phyloP scores from a whole-genome alignment of 1,140 invertebrate species.

The Papilio xuthus region DNA sequence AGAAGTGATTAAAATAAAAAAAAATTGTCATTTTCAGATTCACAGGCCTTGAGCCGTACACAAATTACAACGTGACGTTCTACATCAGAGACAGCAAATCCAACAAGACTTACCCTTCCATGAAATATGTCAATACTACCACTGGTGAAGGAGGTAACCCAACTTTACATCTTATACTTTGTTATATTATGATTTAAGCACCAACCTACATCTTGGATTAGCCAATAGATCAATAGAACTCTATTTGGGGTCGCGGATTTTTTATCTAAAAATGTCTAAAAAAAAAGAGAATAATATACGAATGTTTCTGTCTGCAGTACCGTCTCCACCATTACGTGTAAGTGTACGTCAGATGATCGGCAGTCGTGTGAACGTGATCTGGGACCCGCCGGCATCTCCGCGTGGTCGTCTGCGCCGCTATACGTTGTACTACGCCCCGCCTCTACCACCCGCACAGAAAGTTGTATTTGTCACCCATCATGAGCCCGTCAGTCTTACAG shows the following conservation, averaged over 20 bases:
- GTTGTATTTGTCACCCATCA: conserved; percentile 48
- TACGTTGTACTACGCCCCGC: conserved; percentile 84
- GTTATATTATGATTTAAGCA: too few species aligned
- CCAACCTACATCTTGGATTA: too few species aligned
- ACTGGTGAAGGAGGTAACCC: conserved; percentile 87
- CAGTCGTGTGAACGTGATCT: conserved; percentile 84
- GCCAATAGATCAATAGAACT: too few species aligned
- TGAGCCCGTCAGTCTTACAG: conserved; percentile 79
- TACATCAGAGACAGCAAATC: conserved; percentile 84
- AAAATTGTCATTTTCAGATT: conserved; percentile 80
- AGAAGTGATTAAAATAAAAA: background rate
- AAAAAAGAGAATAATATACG: too few species aligned
- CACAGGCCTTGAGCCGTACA: conserved; percentile 85
- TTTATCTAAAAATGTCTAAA: too few species aligned
- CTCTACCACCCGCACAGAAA: conserved; percentile 70
- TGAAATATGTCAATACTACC: conserved; percentile 82
- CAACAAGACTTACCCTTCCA: conserved; percentile 82
- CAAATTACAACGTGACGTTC: conserved; percentile 89
- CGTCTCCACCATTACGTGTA: conserved; percentile 85
- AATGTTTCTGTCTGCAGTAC: conserved; percentile 72
- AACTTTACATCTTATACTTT: conserved; percentile 36
- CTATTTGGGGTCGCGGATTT: too few species aligned
- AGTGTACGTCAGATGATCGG: conserved; percentile 84
- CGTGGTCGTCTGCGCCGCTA: conserved; percentile 86
- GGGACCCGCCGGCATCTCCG: conserved; percentile 84